Evolutionary conservation across 2,888 invertebrate genomes (phyloP).

Genomic region (Morpho helenor): DNA sequence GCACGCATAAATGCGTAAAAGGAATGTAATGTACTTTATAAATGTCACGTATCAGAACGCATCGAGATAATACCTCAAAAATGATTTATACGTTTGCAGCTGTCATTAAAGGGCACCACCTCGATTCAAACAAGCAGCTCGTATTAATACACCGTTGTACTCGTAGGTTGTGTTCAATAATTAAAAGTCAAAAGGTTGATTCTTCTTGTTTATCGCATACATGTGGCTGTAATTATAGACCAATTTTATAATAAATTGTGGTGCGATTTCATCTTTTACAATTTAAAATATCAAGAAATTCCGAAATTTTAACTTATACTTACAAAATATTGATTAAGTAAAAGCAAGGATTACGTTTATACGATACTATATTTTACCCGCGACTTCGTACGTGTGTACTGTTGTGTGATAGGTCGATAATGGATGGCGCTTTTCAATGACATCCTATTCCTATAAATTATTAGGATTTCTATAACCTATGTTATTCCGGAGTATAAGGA

Average conservation of each 20-base stretch:
- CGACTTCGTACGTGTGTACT: no score
- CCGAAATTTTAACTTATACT: no score
- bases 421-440: no score
- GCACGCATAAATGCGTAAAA: no score
- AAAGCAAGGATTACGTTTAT: neutral
- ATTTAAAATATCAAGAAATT: neutral
- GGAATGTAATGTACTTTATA: no score
- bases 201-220: constrained; percentile 48
- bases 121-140: constrained; percentile 32
- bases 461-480: no score
- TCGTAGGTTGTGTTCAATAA: constrained; percentile 44
- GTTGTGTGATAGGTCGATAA: no score
- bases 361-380: neutral
- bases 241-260: constrained; percentile 33
- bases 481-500: no score
- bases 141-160: neutral
- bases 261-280: constrained; percentile 38
- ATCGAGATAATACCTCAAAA: constrained; percentile 30
- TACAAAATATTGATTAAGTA: no score
- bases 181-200: constrained; percentile 62
- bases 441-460: no score
- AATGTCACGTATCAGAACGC: neutral
- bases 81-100: constrained; percentile 42
- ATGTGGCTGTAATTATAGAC: constrained; percentile 46
- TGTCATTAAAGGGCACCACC: constrained; percentile 54